Conservation (phyloP, 2,888 invertebrate genomes). For the Drosophila subquinaria region DNA sequence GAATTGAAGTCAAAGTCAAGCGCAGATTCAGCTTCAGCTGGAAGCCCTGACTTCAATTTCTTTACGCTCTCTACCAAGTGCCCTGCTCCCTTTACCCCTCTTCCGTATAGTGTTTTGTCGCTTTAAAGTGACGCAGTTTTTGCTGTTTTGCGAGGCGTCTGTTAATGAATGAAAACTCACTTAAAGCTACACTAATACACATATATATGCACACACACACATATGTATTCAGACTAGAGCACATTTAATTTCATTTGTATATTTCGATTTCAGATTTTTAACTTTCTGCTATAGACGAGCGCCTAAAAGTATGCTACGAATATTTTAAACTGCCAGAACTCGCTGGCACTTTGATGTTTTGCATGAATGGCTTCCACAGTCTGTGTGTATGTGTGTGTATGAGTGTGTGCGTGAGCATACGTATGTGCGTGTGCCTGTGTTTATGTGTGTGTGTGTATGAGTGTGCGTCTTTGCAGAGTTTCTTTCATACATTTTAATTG, state of each 20-base stretch:
- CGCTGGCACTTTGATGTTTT: constrained; percentile 72
- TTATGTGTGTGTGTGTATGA: constrained; percentile 17
- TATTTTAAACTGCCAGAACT: constrained; percentile 51
- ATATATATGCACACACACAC: constrained; percentile 1
- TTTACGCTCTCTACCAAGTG: background rate
- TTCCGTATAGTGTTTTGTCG: background rate
- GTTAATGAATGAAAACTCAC: constrained; percentile 58
- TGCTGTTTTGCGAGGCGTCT: constrained; percentile 31
- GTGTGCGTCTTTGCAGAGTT: constrained; percentile 53
- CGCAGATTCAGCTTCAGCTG: constrained; percentile 44
- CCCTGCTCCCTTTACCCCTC: background rate
- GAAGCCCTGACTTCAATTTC: background rate
- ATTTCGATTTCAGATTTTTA: constrained; percentile 63
- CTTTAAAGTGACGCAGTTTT: constrained; percentile 11
- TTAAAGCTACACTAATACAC: constrained; percentile 41
- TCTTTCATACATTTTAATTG: constrained; percentile 75
- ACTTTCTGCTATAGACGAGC: constrained; percentile 32
- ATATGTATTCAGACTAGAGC: constrained; percentile 1
- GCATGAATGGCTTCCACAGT: constrained; percentile 68
- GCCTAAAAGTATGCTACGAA: constrained; percentile 58
- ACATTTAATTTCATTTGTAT: constrained; percentile 72
- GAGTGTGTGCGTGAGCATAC: constrained; percentile 9
- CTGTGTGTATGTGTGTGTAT: constrained; percentile 1
- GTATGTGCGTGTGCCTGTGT: constrained; percentile 6
- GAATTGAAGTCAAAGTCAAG: constrained; percentile 70